Evolutionary conservation across 2,888 invertebrate species (phyloP).

Genomic region (Hemicrepidius hirtus): DNA sequence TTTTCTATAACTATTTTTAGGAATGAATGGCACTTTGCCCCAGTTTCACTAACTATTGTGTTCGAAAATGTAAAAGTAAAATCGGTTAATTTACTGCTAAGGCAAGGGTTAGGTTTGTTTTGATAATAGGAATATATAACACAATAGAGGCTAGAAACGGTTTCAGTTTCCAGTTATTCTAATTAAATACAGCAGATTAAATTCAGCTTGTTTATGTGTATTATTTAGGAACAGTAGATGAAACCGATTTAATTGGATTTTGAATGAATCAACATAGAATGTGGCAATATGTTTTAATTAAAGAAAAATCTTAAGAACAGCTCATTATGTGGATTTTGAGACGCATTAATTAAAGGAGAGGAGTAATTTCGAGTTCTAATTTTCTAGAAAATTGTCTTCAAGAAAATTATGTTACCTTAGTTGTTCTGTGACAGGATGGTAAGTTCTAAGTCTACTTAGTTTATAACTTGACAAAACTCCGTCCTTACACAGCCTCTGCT

Average conservation of each 20-base stretch:
- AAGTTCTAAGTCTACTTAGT: constrained; percentile 45
- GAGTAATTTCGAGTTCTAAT: constrained; percentile 1
- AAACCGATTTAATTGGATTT: constrained; percentile 45
- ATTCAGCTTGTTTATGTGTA: constrained; percentile 48
- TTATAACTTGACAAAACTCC: constrained; percentile 45
- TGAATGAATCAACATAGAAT: constrained; percentile 40
- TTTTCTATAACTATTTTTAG: too few species aligned
- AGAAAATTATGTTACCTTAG: constrained; percentile 29
- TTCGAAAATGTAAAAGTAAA: constrained; percentile 5
- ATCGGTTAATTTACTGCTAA: constrained; percentile 34
- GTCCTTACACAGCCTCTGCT: constrained; percentile 12
- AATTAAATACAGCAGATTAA: constrained; percentile 51
- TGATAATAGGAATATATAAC: constrained; percentile 47
- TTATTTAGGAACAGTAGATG: constrained; percentile 45
- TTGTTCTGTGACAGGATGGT: constrained; percentile 30
- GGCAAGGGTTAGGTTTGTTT: constrained; percentile 35
- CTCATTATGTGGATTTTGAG: constrained; percentile 1
- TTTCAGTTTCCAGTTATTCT: constrained; percentile 49
- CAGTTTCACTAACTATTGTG: background rate
- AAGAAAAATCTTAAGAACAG: background rate
- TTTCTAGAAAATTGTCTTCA: constrained; percentile 21
- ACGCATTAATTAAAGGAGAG: background rate
- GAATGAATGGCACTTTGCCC: too few species aligned
- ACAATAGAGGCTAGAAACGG: constrained; percentile 49
- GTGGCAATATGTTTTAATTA: constrained; percentile 1